phyloP scores from a whole-genome alignment of 2,797 vertebrate genomes.

The Sebastes variabilis region DNA sequence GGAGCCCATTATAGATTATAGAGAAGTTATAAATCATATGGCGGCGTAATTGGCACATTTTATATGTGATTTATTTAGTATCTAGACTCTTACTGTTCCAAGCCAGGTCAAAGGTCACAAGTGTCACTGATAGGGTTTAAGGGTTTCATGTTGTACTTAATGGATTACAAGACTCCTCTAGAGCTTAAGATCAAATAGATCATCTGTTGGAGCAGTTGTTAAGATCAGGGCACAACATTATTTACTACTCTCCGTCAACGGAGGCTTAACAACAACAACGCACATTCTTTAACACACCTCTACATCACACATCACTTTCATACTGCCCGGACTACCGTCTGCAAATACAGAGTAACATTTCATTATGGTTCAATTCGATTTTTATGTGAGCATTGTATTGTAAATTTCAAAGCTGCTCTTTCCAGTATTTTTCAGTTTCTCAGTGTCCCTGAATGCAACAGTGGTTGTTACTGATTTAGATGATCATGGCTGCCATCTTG shows the following conservation, averaged over 20 bases:
- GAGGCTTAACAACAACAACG: neutral
- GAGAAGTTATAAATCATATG: neutral
- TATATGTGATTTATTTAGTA: neutral
- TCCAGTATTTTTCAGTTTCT: neutral
- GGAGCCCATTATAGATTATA: neutral
- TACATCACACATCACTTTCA: neutral
- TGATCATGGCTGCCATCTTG: conserved; percentile 43
- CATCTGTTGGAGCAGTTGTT: conserved; percentile 24
- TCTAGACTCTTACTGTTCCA: neutral
- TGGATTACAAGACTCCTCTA: conserved; percentile 46
- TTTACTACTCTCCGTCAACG: neutral
- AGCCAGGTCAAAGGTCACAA: conserved; percentile 7
- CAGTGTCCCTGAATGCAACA: neutral
- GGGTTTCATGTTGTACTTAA: conserved; percentile 52
- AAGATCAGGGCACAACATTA: neutral
- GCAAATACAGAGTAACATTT: neutral
- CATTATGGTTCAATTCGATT: neutral
- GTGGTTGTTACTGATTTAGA: neutral
- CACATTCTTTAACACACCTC: neutral
- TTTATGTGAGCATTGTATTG: neutral
- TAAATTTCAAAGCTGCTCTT: neutral
- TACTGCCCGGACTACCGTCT: neutral
- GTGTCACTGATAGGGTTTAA: conserved; percentile 45
- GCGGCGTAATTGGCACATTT: neutral
- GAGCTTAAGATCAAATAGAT: conserved; percentile 34